Percentiles rank a stretch among this genome's conserved stretches.
Conservation (phyloP, 2,113 vertebrate species). For the Leptosomus discolor region DNA sequence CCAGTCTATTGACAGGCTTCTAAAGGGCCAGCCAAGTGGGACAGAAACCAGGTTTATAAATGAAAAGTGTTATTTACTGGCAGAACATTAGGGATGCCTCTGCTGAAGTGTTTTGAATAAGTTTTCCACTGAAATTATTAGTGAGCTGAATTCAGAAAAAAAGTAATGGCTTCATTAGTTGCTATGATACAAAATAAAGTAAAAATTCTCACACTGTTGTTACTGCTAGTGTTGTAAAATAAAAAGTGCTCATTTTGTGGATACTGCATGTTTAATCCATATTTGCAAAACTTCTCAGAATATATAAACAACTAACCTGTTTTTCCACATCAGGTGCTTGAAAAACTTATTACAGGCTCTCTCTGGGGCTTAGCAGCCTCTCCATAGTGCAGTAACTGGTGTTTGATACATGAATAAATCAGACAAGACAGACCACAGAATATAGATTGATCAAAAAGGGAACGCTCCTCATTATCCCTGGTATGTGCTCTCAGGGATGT, state of each 20-base stretch:
- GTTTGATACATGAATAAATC: constrained; percentile 42
- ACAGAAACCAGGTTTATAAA: constrained; percentile 5
- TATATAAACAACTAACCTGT: neutral
- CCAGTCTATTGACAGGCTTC: constrained; percentile 10
- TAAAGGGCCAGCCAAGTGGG: constrained; percentile 14
- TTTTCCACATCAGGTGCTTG: constrained; percentile 12
- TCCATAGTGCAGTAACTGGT: neutral
- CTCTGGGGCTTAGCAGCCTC: neutral
- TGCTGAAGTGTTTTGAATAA: constrained; percentile 29
- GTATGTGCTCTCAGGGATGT: neutral
- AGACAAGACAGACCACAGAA: neutral
- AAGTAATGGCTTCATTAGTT: neutral
- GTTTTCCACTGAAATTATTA: constrained; percentile 17
- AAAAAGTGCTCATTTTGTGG: neutral
- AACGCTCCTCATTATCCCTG: neutral
- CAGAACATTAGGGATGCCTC: neutral
- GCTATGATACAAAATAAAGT: constrained; percentile 47
- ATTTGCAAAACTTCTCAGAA: constrained; percentile 8
- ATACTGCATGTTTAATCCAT: constrained; percentile 44
- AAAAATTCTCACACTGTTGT: constrained; percentile 21
- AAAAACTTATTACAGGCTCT: constrained; percentile 28
- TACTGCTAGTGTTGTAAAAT: neutral
- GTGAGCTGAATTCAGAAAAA: constrained; percentile 18
- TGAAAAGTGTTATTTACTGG: constrained; percentile 36
- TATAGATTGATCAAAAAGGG: constrained; percentile 5